Evolutionary conservation across 1,140 invertebrate species (phyloP), one percentile per base, ranked within the genome.

Genomic region (Micrasema longulum): DNA sequence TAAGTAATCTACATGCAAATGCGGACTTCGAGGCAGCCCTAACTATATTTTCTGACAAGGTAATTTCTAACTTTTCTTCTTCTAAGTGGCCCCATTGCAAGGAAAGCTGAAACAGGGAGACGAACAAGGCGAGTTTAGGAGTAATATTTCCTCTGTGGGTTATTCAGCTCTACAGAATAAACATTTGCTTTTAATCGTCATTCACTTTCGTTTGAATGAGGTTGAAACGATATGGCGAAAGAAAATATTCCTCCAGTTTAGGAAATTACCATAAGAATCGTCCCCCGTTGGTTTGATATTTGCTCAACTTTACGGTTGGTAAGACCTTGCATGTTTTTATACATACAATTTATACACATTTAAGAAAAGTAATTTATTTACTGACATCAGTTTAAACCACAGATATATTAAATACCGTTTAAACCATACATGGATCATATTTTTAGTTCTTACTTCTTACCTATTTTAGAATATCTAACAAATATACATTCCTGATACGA

Each of bases 171-270:
- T 31, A 60, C 71, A 69, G 68, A 67, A 71, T 76, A 76, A 76
- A 76, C 74, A 73, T 76, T 76, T 76, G 74, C 74, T 76, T 76
- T 76, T 76, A 76, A 76, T 76, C 74, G 74, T 71, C 74, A 71
- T 76, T 76, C 71, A 76, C 74, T 76, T 76, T 76, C 74, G 67
- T 76, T 76, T 76, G 74, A 76, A 76, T 66, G 71, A 75, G 74
- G 69, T 72, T 71, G 73, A 67, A 72, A 71, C 70, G 70, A 76
- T 72, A 75, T 62, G 43, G 55, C 64, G 68, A 76, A 76, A 76
- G 74, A 76, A 76, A 76, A 76, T 76, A 76, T 76, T 76, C 74
- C 67, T 75, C 47, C 71, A 76, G 74, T 76, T 76, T 76, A 71
- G 69, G 43, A 62, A 73, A 76, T 76, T 76, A 76, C 60, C 74